Percentiles rank a stretch among this genome's conserved stretches.
Evolutionary conservation across 2,797 vertebrate species (phyloP).

Genomic region (Poliocrania exsul): DNA sequence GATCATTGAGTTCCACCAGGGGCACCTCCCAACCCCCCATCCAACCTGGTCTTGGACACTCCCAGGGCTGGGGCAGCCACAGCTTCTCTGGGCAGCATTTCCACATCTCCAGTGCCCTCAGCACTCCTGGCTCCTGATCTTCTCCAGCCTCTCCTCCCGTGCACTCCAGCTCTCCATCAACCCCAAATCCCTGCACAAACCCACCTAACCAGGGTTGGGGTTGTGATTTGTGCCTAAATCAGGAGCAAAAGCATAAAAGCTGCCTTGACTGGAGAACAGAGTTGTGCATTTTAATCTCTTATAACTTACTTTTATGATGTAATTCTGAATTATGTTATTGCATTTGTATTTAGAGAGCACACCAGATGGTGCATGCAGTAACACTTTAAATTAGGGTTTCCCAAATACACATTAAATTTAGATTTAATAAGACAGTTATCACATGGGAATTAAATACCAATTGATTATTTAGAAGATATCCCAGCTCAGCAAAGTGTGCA

Average conservation of each 20-base stretch:
- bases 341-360: constrained; percentile 54
- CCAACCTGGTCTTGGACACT: not conserved
- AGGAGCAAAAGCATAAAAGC: constrained; percentile 43
- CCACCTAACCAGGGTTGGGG: not conserved
- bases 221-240: constrained; percentile 52
- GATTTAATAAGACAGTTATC: constrained; percentile 74
- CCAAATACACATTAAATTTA: constrained; percentile 71
- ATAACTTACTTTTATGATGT: constrained; percentile 52
- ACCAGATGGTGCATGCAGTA: constrained; percentile 65
- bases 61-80: not conserved
- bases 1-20: not conserved
- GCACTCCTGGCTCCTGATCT: not conserved
- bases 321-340: constrained; percentile 62
- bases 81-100: not conserved
- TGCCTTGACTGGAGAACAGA: constrained; percentile 15
- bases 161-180: not conserved
- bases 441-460: constrained; percentile 63
- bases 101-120: too few species aligned
- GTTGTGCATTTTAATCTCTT: constrained; percentile 45
- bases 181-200: not conserved
- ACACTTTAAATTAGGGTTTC: constrained; percentile 69
- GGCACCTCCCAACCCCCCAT: not conserved
- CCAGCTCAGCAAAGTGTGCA: not conserved
- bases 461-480: constrained; percentile 37
- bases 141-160: not conserved